Evolutionary conservation across 2,113 vertebrate genomes (phyloP).

Genomic region (Lasiurus borealis): DNA sequence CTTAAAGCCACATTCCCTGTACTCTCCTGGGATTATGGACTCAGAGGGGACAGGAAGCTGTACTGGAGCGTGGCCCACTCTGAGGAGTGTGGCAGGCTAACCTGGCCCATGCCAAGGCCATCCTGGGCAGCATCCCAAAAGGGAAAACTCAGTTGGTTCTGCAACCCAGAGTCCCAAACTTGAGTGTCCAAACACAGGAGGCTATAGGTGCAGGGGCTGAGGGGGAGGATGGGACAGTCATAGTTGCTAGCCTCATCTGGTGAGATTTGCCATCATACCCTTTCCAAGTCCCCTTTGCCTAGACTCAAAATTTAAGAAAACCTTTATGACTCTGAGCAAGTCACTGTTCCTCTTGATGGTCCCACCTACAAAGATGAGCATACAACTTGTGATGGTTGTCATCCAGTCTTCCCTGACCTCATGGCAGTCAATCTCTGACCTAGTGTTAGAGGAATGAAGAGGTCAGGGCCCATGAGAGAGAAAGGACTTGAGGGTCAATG

Average conservation of each 20-base stretch:
- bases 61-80: too few relatives aligned
- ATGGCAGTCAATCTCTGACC: fast-evolving
- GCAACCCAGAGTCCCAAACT: not conserved
- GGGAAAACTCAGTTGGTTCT: not conserved
- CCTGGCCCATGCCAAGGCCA: too few relatives aligned
- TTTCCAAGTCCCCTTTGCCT: not conserved
- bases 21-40: not conserved
- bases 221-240: not conserved
- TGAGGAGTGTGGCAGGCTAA: too few relatives aligned
- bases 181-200: fast-evolving
- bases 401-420: not conserved
- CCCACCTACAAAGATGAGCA: not conserved
- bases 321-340: not conserved
- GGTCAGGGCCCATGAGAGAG: fast-evolving
- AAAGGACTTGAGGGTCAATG: not conserved
- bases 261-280: not conserved
- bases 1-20: not conserved
- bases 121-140: not conserved
- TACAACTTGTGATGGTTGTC: too few relatives aligned
- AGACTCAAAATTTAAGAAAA: not conserved
- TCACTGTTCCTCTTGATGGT: too few relatives aligned
- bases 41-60: not conserved
- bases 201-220: not conserved
- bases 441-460: not conserved
- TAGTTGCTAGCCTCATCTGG: too few relatives aligned